Evolutionary conservation across 1,140 invertebrate genomes (phyloP).

Genomic region (Delia radicum): DNA sequence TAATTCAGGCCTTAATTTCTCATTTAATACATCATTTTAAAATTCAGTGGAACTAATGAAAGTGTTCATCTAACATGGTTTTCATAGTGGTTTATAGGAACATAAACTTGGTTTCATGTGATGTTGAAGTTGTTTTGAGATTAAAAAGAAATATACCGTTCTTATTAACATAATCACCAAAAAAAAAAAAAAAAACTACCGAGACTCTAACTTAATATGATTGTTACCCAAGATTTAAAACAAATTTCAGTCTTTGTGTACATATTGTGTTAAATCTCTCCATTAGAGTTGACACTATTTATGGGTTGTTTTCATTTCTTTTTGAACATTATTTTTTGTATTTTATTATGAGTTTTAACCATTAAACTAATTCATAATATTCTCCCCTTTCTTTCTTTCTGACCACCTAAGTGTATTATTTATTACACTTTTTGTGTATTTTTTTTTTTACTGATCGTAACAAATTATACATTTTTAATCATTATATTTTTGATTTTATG

Average conservation of each 20-base stretch:
- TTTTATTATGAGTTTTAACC: neutral
- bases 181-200: too few species aligned
- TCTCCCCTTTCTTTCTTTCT: neutral
- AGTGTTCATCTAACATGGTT: conserved; percentile 12
- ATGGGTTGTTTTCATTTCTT: neutral
- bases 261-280: neutral
- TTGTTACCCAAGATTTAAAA: too few species aligned
- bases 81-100: neutral
- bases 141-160: neutral
- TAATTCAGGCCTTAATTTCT: neutral
- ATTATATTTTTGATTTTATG: neutral
- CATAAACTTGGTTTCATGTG: conserved; percentile 7
- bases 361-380: neutral
- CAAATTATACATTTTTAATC: conserved; percentile 10
- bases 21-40: neutral
- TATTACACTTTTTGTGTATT: neutral
- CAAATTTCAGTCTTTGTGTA: neutral
- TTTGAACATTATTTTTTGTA: neutral
- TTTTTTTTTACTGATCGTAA: neutral
- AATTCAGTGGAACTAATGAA: conserved; percentile 18
- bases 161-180: too few species aligned
- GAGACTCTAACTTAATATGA: too few species aligned
- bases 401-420: neutral
- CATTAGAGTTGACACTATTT: conserved; percentile 14
- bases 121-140: neutral